phyloP scores from a whole-genome alignment of 1,140 invertebrate species.

The Bilobella aurantiaca region DNA sequence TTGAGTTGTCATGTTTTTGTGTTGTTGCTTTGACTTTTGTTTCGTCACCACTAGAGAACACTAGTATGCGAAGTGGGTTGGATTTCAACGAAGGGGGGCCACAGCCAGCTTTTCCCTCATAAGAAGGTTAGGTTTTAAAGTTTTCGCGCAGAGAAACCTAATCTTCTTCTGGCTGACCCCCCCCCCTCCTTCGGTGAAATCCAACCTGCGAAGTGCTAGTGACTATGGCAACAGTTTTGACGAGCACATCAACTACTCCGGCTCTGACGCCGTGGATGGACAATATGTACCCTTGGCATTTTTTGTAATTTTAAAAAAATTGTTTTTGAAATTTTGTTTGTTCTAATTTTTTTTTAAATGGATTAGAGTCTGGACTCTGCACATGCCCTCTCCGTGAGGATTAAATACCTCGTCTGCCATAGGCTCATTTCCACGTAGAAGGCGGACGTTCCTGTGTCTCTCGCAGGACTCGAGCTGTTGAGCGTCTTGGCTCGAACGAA shows the following conservation, averaged over 20 bases:
- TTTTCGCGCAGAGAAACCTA: no score
- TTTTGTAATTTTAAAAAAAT: background rate
- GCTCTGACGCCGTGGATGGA: conserved; percentile 22
- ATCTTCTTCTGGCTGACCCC: no score
- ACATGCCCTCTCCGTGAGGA: conserved; percentile 74
- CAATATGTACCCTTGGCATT: conserved; percentile 18
- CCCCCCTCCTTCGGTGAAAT: no score
- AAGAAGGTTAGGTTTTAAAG: no score
- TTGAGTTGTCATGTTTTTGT: conserved; percentile 9
- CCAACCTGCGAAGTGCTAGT: conserved; percentile 32
- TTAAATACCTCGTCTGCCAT: conserved; percentile 86
- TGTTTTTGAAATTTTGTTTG: background rate
- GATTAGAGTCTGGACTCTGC: conserved; percentile 75
- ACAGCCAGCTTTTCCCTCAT: no score
- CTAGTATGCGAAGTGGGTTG: conserved; percentile 31
- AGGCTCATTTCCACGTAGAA: conserved; percentile 91
- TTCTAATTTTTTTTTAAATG: no score
- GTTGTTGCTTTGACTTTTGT: conserved; percentile 10
- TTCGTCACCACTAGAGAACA: conserved; percentile 28
- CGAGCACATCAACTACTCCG: conserved; percentile 29
- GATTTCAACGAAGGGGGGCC: no score
- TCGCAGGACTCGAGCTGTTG: conserved; percentile 84
- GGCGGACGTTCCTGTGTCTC: conserved; percentile 82
- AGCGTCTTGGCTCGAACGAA: conserved; percentile 75
- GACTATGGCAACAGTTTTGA: conserved; percentile 36